Conservation (phyloP, 2,797 vertebrate species). For the Echeneis naucrates region DNA sequence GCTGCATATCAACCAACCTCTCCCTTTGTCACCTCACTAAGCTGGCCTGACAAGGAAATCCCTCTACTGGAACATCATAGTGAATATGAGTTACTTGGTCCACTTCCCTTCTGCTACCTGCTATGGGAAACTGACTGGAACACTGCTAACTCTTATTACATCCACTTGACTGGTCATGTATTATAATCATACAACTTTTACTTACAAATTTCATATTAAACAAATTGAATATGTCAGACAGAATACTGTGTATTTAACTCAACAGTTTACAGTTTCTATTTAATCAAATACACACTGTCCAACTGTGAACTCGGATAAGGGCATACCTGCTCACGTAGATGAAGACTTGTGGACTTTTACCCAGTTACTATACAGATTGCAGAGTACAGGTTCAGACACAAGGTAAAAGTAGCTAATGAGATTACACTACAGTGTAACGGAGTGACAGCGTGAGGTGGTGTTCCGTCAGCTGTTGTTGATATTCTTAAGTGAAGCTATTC, state of each 20-base stretch:
- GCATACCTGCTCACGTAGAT: background rate
- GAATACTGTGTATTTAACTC: slow-evolving; percentile 3
- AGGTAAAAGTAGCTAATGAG: slow-evolving; percentile 38
- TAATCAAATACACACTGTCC: background rate
- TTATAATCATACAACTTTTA: background rate
- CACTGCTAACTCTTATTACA: background rate
- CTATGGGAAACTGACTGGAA: background rate
- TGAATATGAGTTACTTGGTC: slow-evolving; percentile 21
- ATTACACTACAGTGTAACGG: slow-evolving; percentile 21
- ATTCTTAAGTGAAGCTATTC: slow-evolving; percentile 57
- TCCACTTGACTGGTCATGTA: background rate
- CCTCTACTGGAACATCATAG: slow-evolving; percentile 25
- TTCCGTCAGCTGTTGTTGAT: slow-evolving; percentile 44
- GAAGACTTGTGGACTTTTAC: slow-evolving; percentile 34
- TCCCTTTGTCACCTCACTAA: background rate
- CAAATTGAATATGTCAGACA: background rate
- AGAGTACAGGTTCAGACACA: slow-evolving; percentile 37
- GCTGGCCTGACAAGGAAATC: background rate
- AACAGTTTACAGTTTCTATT: slow-evolving; percentile 17
- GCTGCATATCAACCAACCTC: background rate
- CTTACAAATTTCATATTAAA: background rate
- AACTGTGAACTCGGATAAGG: slow-evolving; percentile 15
- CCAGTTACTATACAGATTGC: slow-evolving; percentile 10
- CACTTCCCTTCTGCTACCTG: background rate
- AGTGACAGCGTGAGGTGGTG: slow-evolving; percentile 16